Base-by-base conservation (phyloP, 2,113 vertebrate species). In the Columba janthina region DNA sequence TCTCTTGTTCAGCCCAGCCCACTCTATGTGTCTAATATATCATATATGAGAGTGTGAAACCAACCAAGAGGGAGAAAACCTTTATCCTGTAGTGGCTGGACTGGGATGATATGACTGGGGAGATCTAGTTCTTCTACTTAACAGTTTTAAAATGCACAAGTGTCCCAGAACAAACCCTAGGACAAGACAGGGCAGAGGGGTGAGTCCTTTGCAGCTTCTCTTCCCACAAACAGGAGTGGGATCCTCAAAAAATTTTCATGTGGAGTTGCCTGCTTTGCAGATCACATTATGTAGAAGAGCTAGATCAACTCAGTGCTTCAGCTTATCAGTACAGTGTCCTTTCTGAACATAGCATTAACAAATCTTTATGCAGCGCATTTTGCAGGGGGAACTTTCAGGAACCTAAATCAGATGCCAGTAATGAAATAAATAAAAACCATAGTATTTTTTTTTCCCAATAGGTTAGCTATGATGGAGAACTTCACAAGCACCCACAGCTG, bases 401-500 rank as follows among this genome's bases (percentile, higher is more conserved):
- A 4, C n/a, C 14, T 62, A 22, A 4, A 9, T 67, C 8, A 54
- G 12, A 7, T 90, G 38, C n/a, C 72, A 84, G 17, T 67, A 58
- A 72, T 60, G 1, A 86, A 84, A 66, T 48, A 53, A 50, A 34
- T 67, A 72, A 75, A 25, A 87, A 28, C 29, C 57, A 24, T 38
- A 8, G 8, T 66, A 13, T 32, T 64, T 60, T 25, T 40, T 78
- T 69, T 46, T 24, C 25, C 51, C 8, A 6, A 16, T 93, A 99
- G 99, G 98, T 99, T 96, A 99, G 97, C 96, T 99, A 98, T 67
- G 99, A 99, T 53, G 98, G 99, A 64, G 99, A 99, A 86, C 98
- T 99, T 85, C 98, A 99, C 93, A 99, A 99, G 82, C 99, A 99
- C 85, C 98, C 98, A 20, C 99, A 99, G 83, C 95, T 99, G 80